phyloP scores from a whole-genome alignment of 2,797 vertebrate genomes.

The Rhinella marina region DNA sequence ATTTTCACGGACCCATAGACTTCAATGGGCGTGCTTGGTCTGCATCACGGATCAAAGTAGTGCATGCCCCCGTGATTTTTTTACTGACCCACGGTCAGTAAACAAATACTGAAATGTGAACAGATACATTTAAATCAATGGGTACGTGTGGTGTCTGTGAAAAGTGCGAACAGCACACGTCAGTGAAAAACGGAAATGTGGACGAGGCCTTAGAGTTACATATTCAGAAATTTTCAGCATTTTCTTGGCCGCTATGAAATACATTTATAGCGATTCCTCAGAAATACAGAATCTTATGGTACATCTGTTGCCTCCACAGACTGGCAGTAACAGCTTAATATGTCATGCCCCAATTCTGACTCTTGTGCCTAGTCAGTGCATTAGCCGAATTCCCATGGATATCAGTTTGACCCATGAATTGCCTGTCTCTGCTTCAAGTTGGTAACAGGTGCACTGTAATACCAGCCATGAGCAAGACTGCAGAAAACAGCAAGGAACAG shows the following conservation, averaged over 20 bases:
- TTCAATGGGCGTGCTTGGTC: no score
- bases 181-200: no score
- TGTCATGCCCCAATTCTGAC: neutral
- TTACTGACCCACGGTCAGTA: no score
- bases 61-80: no score
- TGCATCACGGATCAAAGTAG: no score
- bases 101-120: no score
- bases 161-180: no score
- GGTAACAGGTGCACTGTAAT: neutral
- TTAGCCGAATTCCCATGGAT: neutral
- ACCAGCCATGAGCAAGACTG: neutral
- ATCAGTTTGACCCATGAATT: neutral
- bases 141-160: no score
- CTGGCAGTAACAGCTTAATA: neutral
- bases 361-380: neutral
- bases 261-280: neutral
- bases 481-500: neutral
- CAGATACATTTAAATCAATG: no score
- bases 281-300: neutral
- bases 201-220: no score
- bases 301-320: neutral
- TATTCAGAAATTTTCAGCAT: neutral
- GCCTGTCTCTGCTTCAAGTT: neutral
- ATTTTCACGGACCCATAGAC: no score
- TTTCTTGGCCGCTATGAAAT: neutral